phyloP scores from a whole-genome alignment of 1,140 invertebrate genomes.

The Heliconius nattereri region DNA sequence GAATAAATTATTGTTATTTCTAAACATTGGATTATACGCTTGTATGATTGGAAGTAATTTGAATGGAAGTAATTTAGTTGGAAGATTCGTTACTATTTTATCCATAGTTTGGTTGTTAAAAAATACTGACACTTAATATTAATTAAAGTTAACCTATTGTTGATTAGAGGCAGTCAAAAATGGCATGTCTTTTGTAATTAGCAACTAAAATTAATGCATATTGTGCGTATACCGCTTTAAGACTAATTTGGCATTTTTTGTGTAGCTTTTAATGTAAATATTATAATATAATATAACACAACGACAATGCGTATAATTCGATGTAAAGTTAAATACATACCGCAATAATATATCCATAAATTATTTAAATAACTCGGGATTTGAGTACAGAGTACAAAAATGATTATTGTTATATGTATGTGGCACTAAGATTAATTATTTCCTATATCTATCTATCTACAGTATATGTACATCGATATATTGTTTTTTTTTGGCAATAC shows the following conservation, averaged over 20 bases:
- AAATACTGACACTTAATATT: neutral
- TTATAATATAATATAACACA: neutral
- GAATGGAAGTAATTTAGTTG: neutral
- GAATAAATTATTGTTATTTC: constrained; percentile 42
- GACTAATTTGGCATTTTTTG: constrained; percentile 4
- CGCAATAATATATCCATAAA: constrained; percentile 45
- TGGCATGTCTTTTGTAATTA: neutral
- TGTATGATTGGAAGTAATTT: neutral
- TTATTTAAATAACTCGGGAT: constrained; percentile 39
- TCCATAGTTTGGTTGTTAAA: neutral
- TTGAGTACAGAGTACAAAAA: constrained; percentile 60
- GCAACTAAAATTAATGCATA: neutral
- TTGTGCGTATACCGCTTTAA: constrained; percentile 11
- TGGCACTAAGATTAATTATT: constrained; percentile 54
- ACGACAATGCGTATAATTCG: constrained; percentile 15
- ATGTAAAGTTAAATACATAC: constrained; percentile 9
- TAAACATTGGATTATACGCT: constrained; percentile 23
- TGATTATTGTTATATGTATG: constrained; percentile 49
- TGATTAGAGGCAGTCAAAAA: constrained; percentile 10
- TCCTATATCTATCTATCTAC: constrained; percentile 74
- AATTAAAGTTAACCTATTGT: constrained; percentile 3
- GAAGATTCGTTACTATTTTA: neutral
- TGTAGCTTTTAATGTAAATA: constrained; percentile 4
- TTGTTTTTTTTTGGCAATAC: constrained; percentile 63
- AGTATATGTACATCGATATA: constrained; percentile 67